Conservation (phyloP, 2,888 invertebrate species). For the Epinotia bilunana region DNA sequence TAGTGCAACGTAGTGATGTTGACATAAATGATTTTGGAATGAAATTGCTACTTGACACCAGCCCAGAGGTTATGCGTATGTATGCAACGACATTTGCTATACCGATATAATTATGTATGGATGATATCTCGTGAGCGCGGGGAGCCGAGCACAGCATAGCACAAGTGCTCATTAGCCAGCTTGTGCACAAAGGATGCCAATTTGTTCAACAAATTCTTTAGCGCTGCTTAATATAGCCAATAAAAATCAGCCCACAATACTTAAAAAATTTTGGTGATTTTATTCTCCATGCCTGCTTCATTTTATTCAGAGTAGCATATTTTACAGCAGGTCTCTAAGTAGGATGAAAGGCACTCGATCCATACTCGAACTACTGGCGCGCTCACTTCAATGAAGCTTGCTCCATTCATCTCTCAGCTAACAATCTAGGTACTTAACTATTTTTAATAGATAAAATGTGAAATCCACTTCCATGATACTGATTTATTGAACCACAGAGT, state of each 20-base stretch:
- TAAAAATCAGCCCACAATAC: no score
- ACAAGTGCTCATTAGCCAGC: slow-evolving; percentile 1
- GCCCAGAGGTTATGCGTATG: neutral
- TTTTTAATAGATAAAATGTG: neutral
- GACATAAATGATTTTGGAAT: neutral
- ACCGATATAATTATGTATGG: neutral
- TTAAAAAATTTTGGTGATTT: no score
- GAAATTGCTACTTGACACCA: neutral
- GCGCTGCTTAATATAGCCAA: no score
- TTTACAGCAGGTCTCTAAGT: no score
- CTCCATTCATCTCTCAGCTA: neutral
- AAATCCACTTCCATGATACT: no score
- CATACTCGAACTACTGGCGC: neutral
- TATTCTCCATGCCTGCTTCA: no score
- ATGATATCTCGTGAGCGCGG: neutral
- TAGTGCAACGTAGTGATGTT: neutral
- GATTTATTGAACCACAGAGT: no score
- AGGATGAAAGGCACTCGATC: neutral
- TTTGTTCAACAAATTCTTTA: no score
- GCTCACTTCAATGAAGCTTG: neutral
- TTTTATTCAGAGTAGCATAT: no score
- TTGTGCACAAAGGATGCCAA: neutral
- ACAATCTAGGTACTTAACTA: neutral
- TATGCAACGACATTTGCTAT: neutral
- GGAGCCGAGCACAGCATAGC: neutral